Percentiles rank a stretch among this genome's conserved stretches.
Conservation (phyloP, 2,888 invertebrate genomes). For the Philereme transversata region DNA sequence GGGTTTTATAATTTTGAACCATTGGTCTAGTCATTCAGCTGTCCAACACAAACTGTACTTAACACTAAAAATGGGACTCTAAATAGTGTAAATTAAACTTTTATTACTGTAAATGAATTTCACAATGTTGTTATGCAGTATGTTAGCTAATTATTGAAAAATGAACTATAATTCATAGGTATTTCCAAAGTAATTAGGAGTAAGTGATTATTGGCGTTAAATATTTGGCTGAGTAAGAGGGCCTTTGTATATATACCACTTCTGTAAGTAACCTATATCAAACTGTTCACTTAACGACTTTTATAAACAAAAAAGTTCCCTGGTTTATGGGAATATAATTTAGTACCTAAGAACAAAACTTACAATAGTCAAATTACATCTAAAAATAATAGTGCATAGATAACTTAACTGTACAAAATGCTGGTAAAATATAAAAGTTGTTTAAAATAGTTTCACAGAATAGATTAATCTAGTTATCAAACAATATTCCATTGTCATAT, state of each 20-base stretch:
- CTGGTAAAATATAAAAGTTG: constrained; percentile 82
- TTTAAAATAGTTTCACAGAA: constrained; percentile 81
- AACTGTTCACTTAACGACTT: constrained; percentile 39
- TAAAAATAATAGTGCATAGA: constrained; percentile 62
- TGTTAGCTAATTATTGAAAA: too few relatives aligned
- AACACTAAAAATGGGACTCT: too few relatives aligned
- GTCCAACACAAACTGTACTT: too few relatives aligned
- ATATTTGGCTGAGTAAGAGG: constrained; percentile 35
- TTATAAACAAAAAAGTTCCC: constrained; percentile 36
- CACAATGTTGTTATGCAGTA: too few relatives aligned
- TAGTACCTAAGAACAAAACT: constrained; percentile 53
- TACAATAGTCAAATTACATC: constrained; percentile 51
- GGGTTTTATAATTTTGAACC: too few relatives aligned
- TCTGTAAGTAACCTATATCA: constrained; percentile 28
- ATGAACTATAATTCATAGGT: constrained; percentile 8
- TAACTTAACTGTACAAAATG: constrained; percentile 70
- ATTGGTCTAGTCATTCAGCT: too few relatives aligned
- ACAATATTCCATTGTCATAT: constrained; percentile 84
- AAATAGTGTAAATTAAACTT: too few relatives aligned
- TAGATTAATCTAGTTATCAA: constrained; percentile 81
- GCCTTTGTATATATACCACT: constrained; percentile 28
- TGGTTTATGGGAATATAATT: constrained; percentile 49
- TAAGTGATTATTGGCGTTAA: constrained; percentile 29
- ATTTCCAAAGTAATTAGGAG: constrained; percentile 15
- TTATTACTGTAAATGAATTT: too few relatives aligned